A percentile compares a stretch with the other conserved stretches of the same genome.
Evolutionary conservation across 2,888 invertebrate species (phyloP).

Genomic region (Tiphia femorata): DNA sequence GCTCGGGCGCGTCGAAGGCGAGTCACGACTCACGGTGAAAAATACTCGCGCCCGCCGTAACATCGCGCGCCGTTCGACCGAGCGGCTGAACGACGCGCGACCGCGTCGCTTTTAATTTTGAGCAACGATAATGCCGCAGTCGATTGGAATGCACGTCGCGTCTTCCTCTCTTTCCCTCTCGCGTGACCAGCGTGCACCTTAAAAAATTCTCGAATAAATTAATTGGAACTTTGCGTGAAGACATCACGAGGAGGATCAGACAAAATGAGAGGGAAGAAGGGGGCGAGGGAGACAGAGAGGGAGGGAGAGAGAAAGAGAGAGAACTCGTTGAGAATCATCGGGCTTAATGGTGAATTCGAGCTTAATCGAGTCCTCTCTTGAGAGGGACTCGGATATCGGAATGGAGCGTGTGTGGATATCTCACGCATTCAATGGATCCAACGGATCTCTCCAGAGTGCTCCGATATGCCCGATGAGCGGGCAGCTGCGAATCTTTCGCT

Average conservation of each 20-base stretch:
- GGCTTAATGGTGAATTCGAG: slow-evolving; percentile 4
- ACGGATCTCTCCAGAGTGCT: neutral
- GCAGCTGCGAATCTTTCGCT: neutral
- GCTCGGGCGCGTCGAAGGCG: too few relatives aligned
- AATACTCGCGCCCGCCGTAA: too few relatives aligned
- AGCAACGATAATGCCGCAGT: too few relatives aligned
- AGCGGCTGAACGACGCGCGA: too few relatives aligned
- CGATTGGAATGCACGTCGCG: neutral
- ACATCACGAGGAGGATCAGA: neutral
- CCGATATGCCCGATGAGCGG: neutral
- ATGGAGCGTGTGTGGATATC: slow-evolving; percentile 4
- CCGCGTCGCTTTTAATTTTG: too few relatives aligned
- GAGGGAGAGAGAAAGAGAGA: neutral
- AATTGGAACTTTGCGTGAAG: neutral
- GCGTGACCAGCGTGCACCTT: neutral
- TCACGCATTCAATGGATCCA: neutral
- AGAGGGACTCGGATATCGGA: slow-evolving; percentile 10
- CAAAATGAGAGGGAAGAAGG: neutral
- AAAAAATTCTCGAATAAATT: neutral
- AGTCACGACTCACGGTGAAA: too few relatives aligned
- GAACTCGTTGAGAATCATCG: slow-evolving; percentile 1
- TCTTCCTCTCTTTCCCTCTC: neutral
- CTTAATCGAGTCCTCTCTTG: slow-evolving; percentile 3
- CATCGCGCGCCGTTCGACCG: too few relatives aligned
- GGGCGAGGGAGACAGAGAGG: neutral